Conservation (phyloP, 1,140 invertebrate genomes). For the Habropoda laboriosa region DNA sequence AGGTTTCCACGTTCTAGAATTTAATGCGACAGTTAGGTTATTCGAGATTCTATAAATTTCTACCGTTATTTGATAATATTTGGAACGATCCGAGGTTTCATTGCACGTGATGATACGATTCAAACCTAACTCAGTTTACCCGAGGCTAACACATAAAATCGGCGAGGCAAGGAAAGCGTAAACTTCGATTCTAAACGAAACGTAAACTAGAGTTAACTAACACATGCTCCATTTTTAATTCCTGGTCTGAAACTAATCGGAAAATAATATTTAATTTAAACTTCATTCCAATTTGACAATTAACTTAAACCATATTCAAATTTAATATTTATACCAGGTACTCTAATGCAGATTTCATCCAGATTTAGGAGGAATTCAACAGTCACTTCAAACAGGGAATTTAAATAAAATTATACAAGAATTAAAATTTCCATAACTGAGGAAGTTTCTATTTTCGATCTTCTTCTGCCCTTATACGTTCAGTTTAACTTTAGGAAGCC, state of each 20-base stretch:
- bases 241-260: neutral
- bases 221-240: neutral
- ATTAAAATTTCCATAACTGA: too few species aligned
- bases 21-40: neutral
- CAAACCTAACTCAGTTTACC: neutral
- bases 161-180: neutral
- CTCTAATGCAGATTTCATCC: too few species aligned
- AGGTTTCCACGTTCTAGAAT: neutral
- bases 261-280: neutral
- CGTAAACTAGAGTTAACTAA: neutral
- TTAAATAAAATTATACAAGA: too few species aligned
- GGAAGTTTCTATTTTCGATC: too few species aligned
- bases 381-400: too few species aligned
- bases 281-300: too few species aligned
- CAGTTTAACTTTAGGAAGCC: too few species aligned
- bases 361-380: too few species aligned
- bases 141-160: neutral
- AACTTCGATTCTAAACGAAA: slow-evolving; percentile 1
- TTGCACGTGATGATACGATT: neutral
- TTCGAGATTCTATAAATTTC: slow-evolving; percentile 2
- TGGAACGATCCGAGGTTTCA: neutral
- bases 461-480: too few species aligned
- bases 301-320: too few species aligned
- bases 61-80: neutral
- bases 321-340: too few species aligned